These are phyloP conservation scores for Falco punctatus DNA, from an alignment of 2,113 vertebrate genomes.

Conservation along the genomic window DNA sequence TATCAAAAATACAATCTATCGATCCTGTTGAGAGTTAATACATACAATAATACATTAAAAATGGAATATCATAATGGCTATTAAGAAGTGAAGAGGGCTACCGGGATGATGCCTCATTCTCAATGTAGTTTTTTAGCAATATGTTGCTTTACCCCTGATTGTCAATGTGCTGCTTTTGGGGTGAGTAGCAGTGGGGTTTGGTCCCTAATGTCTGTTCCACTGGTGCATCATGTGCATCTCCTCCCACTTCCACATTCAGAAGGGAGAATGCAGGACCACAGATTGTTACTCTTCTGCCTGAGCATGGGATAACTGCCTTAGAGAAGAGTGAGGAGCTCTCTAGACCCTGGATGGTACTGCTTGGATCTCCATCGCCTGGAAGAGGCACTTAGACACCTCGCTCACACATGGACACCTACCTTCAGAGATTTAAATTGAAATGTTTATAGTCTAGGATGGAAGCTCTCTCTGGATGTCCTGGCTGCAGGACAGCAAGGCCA, in stretches of 20 bases:
- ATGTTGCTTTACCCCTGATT: background rate
- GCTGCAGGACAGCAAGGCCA: background rate
- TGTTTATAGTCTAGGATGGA: background rate
- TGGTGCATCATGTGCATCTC: background rate
- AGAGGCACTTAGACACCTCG: accelerated
- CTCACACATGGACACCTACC: accelerated
- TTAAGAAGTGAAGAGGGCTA: background rate
- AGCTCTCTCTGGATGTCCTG: background rate
- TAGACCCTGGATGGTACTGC: accelerated
- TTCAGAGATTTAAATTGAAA: background rate
- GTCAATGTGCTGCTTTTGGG: background rate
- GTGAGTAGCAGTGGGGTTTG: background rate
- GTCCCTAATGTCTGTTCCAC: background rate
- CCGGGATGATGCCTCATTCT: background rate
- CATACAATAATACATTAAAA: background rate
- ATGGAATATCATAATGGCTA: background rate
- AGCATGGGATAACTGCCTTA: background rate
- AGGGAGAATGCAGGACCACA: background rate
- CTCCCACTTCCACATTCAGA: background rate
- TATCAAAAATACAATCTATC: background rate
- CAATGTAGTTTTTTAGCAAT: background rate
- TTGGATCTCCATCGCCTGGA: background rate
- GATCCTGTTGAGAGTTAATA: background rate
- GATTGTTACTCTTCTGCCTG: background rate
- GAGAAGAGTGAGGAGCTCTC: background rate